Percentiles rank a stretch among this genome's conserved stretches.
Conservation (phyloP, 2,888 invertebrate species). For the Tipula vernalis region DNA sequence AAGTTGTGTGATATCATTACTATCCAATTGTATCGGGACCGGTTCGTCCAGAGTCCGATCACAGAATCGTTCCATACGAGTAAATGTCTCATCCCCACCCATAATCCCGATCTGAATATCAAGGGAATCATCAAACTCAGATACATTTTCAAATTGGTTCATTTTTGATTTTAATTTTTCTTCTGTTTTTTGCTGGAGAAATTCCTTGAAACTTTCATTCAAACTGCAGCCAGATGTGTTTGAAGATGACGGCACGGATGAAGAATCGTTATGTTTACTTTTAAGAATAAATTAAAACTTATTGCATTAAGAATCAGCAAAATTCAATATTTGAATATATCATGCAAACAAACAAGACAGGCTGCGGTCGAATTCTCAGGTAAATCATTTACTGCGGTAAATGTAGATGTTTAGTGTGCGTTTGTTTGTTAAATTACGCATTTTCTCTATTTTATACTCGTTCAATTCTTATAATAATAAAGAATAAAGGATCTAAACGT, state of each 20-base stretch:
- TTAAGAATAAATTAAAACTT: background rate
- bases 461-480: no score
- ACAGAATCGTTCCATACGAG: background rate
- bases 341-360: background rate
- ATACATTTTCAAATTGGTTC: background rate
- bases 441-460: no score
- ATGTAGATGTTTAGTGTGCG: no score
- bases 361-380: no score
- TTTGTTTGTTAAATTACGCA: no score
- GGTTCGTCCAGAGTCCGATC: background rate
- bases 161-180: background rate
- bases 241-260: background rate
- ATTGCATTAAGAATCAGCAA: background rate
- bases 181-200: background rate
- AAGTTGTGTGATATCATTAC: conserved; percentile 26
- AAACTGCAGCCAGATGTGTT: background rate
- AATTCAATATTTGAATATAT: background rate
- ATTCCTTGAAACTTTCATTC: conserved; percentile 6
- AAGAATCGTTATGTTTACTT: background rate
- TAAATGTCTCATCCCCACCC: background rate
- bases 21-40: background rate
- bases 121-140: background rate
- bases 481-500: no score
- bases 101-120: background rate
- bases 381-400: no score